Conservation (phyloP, 1,140 invertebrate species). For the Microvelia longipes region DNA sequence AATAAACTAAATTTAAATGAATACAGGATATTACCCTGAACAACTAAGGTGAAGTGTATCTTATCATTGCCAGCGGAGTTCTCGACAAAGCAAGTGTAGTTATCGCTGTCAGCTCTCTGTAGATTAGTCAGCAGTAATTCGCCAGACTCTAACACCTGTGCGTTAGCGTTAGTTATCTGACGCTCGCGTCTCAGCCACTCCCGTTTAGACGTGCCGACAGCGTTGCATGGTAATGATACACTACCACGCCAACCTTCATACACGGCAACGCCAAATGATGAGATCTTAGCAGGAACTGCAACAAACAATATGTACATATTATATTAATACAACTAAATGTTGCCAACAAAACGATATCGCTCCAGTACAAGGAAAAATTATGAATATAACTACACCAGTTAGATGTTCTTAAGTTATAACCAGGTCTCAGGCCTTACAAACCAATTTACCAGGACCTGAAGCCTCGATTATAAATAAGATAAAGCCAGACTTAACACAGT, state of each 20-base stretch:
- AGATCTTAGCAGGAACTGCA: constrained; percentile 46
- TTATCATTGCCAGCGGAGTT: constrained; percentile 33
- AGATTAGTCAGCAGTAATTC: constrained; percentile 46
- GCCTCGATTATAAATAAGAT: too few relatives aligned
- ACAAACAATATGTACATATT: constrained; percentile 4
- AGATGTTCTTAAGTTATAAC: too few relatives aligned
- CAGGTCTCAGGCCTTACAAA: too few relatives aligned
- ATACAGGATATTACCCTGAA: constrained; percentile 36
- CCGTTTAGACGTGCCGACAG: constrained; percentile 43
- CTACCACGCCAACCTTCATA: constrained; percentile 48
- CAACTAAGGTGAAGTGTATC: constrained; percentile 33
- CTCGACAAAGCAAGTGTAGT: constrained; percentile 29
- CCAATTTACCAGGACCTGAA: too few relatives aligned
- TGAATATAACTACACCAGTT: too few relatives aligned
- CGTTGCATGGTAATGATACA: constrained; percentile 42
- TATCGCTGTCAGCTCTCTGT: constrained; percentile 31
- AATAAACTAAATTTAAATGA: too few relatives aligned
- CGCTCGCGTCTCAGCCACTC: constrained; percentile 43
- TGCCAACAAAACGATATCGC: background rate
- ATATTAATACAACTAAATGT: background rate
- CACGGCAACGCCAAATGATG: constrained; percentile 47
- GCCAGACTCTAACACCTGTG: constrained; percentile 38
- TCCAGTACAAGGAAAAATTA: too few relatives aligned
- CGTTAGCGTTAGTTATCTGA: constrained; percentile 30
- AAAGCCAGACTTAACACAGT: too few relatives aligned